Percentiles rank a stretch among this genome's conserved stretches.
Conservation (phyloP, 2,888 invertebrate species). For the Tachina grossa region DNA sequence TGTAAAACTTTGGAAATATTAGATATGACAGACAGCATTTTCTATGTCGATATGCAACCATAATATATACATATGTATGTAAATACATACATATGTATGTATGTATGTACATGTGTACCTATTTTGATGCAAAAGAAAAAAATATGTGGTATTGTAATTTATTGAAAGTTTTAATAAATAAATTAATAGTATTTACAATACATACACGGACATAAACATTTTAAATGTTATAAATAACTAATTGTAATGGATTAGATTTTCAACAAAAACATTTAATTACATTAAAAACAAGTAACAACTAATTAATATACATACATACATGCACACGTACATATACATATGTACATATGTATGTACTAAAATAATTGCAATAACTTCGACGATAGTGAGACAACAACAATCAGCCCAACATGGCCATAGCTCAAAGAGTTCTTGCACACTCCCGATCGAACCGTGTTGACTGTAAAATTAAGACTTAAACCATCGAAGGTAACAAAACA, state of each 20-base stretch:
- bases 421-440: not conserved
- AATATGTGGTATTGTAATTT: not conserved
- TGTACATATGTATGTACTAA: slow-evolving; percentile 22
- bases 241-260: slow-evolving; percentile 30
- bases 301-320: not conserved
- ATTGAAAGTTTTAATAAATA: not conserved
- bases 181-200: slow-evolving; percentile 35
- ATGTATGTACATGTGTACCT: not conserved
- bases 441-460: slow-evolving; percentile 40
- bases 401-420: not conserved
- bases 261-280: slow-evolving; percentile 43
- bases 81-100: not conserved
- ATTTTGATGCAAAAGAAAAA: not conserved
- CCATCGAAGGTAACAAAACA: slow-evolving; percentile 67
- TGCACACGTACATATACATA: too few relatives aligned
- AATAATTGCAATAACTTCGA: slow-evolving; percentile 50
- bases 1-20: too few relatives aligned
- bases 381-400: slow-evolving; percentile 19
- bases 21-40: too few relatives aligned
- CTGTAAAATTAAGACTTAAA: slow-evolving; percentile 59
- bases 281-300: slow-evolving; percentile 57
- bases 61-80: not conserved
- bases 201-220: not conserved
- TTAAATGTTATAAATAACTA: slow-evolving; percentile 43
- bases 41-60: too few relatives aligned